These are phyloP conservation scores for Pogonus chalceus DNA, from an alignment of 1,140 invertebrate genomes.

Conservation along the genomic window DNA sequence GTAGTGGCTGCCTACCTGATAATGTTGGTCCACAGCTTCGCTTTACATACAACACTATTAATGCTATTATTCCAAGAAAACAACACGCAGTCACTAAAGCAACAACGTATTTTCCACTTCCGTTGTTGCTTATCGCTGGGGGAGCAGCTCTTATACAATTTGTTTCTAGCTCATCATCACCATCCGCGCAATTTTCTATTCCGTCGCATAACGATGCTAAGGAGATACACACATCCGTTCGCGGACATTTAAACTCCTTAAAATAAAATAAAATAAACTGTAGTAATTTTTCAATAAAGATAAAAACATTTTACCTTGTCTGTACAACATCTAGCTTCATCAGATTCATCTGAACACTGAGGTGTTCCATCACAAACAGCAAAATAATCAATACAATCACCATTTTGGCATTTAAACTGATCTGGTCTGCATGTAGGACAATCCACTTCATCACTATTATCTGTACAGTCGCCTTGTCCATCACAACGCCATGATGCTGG, in stretches of 20 bases:
- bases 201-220: conserved; percentile 48
- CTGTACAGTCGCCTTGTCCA: conserved; percentile 70
- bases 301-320: conserved; percentile 10
- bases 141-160: conserved; percentile 40
- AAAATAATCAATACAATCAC: conserved; percentile 64
- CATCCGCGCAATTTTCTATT: conserved; percentile 60
- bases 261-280: not conserved
- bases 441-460: conserved; percentile 70
- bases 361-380: conserved; percentile 43
- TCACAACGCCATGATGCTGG: conserved; percentile 77
- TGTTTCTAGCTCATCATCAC: conserved; percentile 55
- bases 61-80: too few species aligned
- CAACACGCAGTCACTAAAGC: too few species aligned
- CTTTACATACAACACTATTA: not conserved
- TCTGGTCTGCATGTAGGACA: conserved; percentile 52
- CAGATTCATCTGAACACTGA: conserved; percentile 29
- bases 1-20: conserved; percentile 28
- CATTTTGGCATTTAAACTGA: conserved; percentile 64
- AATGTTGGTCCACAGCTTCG: conserved; percentile 16
- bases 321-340: conserved; percentile 31
- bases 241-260: conserved; percentile 54
- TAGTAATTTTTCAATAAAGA: not conserved
- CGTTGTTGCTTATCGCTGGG: conserved; percentile 23
- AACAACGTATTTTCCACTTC: conserved; percentile 26
- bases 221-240: conserved; percentile 49